Evolutionary conservation across 2,888 invertebrate genomes (phyloP).

Genomic region (Coenonympha arcania): DNA sequence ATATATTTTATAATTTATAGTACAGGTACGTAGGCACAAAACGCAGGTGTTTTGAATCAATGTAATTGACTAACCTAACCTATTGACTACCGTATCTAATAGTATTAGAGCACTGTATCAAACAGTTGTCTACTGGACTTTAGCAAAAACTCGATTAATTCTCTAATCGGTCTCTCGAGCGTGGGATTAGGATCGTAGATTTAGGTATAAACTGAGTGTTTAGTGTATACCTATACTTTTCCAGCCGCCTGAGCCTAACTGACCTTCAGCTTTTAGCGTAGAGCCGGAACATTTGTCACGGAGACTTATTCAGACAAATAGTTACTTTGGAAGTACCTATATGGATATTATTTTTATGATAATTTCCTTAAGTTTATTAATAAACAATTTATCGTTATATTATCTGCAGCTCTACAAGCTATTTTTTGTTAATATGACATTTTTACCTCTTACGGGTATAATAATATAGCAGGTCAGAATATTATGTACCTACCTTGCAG

Average conservation of each 20-base stretch:
- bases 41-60: neutral
- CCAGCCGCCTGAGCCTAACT: conserved; percentile 39
- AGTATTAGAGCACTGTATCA: conserved; percentile 8
- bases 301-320: conserved; percentile 37
- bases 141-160: conserved; percentile 55
- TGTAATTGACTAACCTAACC: neutral
- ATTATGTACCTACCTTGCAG: neutral
- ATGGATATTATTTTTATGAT: conserved; percentile 18
- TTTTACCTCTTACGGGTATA: neutral
- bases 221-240: conserved; percentile 62
- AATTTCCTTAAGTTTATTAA: conserved; percentile 9
- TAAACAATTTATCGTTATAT: neutral
- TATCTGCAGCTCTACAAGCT: neutral
- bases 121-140: conserved; percentile 18
- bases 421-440: neutral
- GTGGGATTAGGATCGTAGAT: conserved; percentile 58
- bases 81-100: neutral
- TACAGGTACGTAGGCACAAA: neutral
- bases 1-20: too few relatives aligned
- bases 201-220: conserved; percentile 65
- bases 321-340: conserved; percentile 22
- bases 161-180: conserved; percentile 60
- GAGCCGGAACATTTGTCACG: conserved; percentile 47
- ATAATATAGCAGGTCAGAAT: neutral
- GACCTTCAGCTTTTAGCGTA: conserved; percentile 57